Conservation (phyloP, 2,888 invertebrate species). For the Epirrita christyi region DNA sequence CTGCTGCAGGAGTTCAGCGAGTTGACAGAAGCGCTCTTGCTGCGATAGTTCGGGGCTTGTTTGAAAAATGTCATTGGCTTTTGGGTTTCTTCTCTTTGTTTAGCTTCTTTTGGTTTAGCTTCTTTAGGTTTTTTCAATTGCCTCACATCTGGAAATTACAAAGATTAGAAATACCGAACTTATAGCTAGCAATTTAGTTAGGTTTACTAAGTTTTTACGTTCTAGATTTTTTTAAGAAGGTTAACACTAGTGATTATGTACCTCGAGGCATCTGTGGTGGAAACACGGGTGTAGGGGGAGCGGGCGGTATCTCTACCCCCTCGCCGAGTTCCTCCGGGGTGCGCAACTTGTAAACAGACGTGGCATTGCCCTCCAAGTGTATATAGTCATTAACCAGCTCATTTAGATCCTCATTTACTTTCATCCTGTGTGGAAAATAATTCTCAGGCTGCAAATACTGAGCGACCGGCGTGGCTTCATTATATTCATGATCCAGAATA, state of each 20-base stretch:
- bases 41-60: constrained; percentile 62
- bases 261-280: constrained; percentile 73
- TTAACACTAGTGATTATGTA: constrained; percentile 32
- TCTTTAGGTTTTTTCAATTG: constrained; percentile 41
- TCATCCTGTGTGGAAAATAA: constrained; percentile 53
- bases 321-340: constrained; percentile 60
- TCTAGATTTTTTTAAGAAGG: no score
- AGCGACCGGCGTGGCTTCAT: no score
- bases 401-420: constrained; percentile 67
- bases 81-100: constrained; percentile 32
- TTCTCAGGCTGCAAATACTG: no score
- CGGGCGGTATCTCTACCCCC: constrained; percentile 67
- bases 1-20: constrained; percentile 68
- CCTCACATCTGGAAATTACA: constrained; percentile 60
- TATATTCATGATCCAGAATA: no score
- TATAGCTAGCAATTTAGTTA: no score
- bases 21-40: constrained; percentile 64
- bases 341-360: constrained; percentile 59
- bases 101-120: constrained; percentile 28
- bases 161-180: not conserved
- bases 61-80: constrained; percentile 50
- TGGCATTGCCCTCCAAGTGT: constrained; percentile 64
- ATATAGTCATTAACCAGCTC: constrained; percentile 68
- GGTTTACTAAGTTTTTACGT: no score
- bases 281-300: constrained; percentile 61